Conservation (phyloP, 2,888 invertebrate genomes). For the Lumbricus terrestris region DNA sequence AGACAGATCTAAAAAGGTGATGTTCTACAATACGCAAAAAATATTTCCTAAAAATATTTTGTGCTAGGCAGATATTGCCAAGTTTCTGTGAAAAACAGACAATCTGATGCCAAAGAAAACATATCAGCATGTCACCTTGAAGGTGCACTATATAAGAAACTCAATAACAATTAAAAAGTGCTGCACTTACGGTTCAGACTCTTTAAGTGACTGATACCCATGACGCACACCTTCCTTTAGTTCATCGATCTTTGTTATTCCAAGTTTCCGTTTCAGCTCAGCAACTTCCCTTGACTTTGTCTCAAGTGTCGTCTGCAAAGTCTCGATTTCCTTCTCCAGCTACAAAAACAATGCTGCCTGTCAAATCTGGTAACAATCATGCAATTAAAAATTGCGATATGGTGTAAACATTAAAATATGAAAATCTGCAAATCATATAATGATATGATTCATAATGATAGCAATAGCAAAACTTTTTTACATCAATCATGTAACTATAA, state of each 20-base stretch:
- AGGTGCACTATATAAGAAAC: neutral
- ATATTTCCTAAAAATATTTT: neutral
- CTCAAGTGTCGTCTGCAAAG: neutral
- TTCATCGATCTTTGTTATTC: slow-evolving; percentile 11
- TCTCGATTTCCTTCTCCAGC: slow-evolving; percentile 8
- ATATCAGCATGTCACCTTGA: no score
- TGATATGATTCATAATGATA: neutral
- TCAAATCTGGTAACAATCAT: neutral
- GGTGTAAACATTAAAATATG: neutral
- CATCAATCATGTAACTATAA: neutral
- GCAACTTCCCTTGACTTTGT: slow-evolving; percentile 7
- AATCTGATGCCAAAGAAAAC: neutral
- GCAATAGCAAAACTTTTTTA: neutral
- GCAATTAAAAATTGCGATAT: neutral
- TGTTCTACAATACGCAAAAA: neutral
- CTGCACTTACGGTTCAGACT: slow-evolving; percentile 15
- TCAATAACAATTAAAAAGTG: neutral
- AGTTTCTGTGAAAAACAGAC: neutral
- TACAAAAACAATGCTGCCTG: neutral
- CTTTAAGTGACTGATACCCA: slow-evolving; percentile 6
- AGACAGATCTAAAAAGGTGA: neutral
- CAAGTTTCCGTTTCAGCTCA: slow-evolving; percentile 4
- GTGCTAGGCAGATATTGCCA: neutral
- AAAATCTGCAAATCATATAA: neutral
- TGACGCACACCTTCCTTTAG: neutral